Base-by-base conservation (phyloP, 1,140 invertebrate genomes). In the Zelostemma sp. region DNA sequence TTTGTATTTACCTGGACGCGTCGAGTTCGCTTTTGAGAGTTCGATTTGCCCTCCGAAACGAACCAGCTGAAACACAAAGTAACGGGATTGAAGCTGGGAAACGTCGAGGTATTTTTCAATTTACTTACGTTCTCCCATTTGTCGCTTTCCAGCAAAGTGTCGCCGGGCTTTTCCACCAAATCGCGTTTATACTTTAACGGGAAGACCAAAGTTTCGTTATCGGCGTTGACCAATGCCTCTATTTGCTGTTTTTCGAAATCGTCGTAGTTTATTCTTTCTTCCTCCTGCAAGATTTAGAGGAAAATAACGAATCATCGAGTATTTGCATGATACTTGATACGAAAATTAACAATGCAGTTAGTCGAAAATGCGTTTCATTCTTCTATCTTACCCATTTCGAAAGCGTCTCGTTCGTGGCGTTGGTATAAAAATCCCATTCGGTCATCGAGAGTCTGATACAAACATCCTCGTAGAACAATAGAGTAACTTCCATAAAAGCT, bases 41-140 rank as follows among this genome's bases (percentile, higher is more conserved):
- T 92, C 90, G 47, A 90, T 89, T 50, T 90, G 79, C 28, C 90
- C 91, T 74, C 91, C 88, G 73, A 93, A 88, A 72, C 91, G 91
- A 75, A 92, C 90, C 40, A 93, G 80, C 90, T 93, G 84, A 46
- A 90, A 89, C 11, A 19, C 43, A 55, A 77, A 45, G 18, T 76
- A 68, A 66, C 80, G 76, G 72, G 49, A 71, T 61, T 63, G 17
- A 74, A 79, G 31, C 45, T 15, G 56, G 48, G 62, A 0, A 33
- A 21, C 54, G 43, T 28, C 21, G 31, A 4, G 40, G 6, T 28
- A 5, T n/a, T 18, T 19, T 31, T 18, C 11, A 25, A 33, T 6
- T 51, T 38, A 15, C 59, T 59, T 68, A 89, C 89, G 67, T 81
- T 75, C 58, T 85, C 82, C 83, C 84, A 89, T 60, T 89, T 84